phyloP scores from a whole-genome alignment of 2,113 vertebrate species.

The Poicephalus gulielmi region DNA sequence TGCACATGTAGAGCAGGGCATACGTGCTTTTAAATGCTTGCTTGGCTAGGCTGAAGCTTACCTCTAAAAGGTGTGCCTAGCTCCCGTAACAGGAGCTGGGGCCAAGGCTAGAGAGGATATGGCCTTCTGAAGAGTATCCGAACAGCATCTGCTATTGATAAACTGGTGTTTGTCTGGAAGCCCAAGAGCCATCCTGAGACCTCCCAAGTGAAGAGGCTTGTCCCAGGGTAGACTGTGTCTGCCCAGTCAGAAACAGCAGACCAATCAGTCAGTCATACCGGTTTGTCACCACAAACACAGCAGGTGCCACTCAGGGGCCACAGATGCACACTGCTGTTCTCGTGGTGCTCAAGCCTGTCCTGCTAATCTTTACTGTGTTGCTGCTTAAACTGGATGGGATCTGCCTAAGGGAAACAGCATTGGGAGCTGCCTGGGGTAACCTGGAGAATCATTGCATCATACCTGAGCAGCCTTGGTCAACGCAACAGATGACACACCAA shows the following conservation, averaged over 20 bases:
- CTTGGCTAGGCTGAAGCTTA: background rate
- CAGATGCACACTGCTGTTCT: background rate
- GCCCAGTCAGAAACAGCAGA: background rate
- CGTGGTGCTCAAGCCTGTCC: background rate
- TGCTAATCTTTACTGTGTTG: background rate
- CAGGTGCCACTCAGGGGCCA: background rate
- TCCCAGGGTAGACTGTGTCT: background rate
- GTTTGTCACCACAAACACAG: background rate
- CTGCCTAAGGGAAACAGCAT: background rate
- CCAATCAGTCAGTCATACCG: fast-evolving
- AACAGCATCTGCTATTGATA: conserved; percentile 8
- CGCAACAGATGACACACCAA: background rate
- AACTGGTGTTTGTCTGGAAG: background rate
- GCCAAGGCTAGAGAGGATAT: background rate
- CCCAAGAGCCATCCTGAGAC: background rate
- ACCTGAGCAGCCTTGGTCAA: background rate
- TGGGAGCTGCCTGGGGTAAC: background rate
- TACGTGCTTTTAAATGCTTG: background rate
- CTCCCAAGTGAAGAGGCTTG: background rate
- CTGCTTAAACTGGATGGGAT: background rate
- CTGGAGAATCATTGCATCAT: background rate
- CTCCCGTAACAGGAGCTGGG: background rate
- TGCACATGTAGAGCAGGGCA: background rate
- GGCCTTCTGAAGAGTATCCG: background rate
- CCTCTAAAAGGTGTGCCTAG: background rate